These are phyloP conservation scores for Zygothrica quintamaculata DNA, from an alignment of 2,888 invertebrate genomes.

Conservation along the genomic window DNA sequence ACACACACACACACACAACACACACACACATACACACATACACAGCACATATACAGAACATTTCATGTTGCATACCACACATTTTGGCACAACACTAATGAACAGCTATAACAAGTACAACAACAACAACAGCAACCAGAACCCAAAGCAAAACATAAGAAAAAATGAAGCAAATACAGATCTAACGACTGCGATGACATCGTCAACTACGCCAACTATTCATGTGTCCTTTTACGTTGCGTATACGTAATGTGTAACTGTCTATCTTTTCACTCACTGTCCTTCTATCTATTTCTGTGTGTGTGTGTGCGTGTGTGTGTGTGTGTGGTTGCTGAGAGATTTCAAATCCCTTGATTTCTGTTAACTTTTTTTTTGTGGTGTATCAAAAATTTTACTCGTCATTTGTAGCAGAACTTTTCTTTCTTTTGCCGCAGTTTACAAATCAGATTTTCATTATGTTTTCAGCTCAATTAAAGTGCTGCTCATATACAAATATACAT, in stretches of 20 bases:
- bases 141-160: slow-evolving; percentile 13
- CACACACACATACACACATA: too few relatives aligned
- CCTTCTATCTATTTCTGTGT: background rate
- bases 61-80: slow-evolving; percentile 72
- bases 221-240: slow-evolving; percentile 48
- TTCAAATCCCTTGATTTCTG: background rate
- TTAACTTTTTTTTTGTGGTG: slow-evolving; percentile 16
- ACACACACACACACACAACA: too few relatives aligned
- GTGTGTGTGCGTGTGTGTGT: slow-evolving; percentile 3
- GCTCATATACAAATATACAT: too few relatives aligned
- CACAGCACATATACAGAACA: too few relatives aligned
- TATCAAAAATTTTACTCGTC: slow-evolving; percentile 16
- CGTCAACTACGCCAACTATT: slow-evolving; percentile 69
- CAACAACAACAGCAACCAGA: slow-evolving; percentile 19
- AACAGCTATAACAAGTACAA: slow-evolving; percentile 44
- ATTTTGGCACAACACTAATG: slow-evolving; percentile 66
- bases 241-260: slow-evolving; percentile 66
- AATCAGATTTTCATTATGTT: background rate
- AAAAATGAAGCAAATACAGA: slow-evolving; percentile 10
- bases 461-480: background rate
- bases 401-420: slow-evolving; percentile 13
- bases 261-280: slow-evolving; percentile 13
- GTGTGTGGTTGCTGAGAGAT: slow-evolving; percentile 1
- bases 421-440: background rate
- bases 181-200: slow-evolving; percentile 46